A percentile compares a stretch with the other conserved stretches of the same genome.
Evolutionary conservation across 2,797 vertebrate genomes (phyloP).

Genomic region (Cossypha polioptera): DNA sequence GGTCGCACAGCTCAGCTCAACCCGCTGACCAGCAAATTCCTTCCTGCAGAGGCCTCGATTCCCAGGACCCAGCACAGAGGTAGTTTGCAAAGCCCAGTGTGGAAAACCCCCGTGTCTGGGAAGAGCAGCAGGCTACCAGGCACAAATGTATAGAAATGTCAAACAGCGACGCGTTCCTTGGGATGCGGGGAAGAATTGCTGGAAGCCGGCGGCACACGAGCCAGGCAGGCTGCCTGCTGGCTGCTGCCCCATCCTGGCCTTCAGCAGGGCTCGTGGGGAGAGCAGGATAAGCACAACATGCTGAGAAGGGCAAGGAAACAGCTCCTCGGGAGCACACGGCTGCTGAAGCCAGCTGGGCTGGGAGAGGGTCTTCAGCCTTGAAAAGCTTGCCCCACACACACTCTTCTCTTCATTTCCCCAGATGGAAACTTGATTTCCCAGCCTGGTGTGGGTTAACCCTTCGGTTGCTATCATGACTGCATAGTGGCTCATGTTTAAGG

Average conservation of each 20-base stretch:
- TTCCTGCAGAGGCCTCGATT: background rate
- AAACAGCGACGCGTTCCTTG: background rate
- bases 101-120: slow-evolving; percentile 37
- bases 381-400: background rate
- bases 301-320: background rate
- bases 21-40: slow-evolving; percentile 35
- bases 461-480: background rate
- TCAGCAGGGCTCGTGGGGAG: background rate
- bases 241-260: fast-evolving
- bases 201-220: background rate
- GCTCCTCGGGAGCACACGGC: fast-evolving
- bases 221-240: background rate
- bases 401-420: fast-evolving
- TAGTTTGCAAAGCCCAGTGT: background rate
- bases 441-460: background rate
- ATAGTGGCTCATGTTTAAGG: background rate
- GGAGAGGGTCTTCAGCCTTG: background rate
- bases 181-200: background rate
- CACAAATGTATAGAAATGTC: background rate
- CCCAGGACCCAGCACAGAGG: background rate
- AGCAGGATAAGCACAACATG: background rate
- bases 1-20: background rate
- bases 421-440: background rate
- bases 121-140: slow-evolving; percentile 1
- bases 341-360: background rate